Evolutionary conservation across 2,113 vertebrate genomes (phyloP).

Genomic region (Heteronetta atricapilla): DNA sequence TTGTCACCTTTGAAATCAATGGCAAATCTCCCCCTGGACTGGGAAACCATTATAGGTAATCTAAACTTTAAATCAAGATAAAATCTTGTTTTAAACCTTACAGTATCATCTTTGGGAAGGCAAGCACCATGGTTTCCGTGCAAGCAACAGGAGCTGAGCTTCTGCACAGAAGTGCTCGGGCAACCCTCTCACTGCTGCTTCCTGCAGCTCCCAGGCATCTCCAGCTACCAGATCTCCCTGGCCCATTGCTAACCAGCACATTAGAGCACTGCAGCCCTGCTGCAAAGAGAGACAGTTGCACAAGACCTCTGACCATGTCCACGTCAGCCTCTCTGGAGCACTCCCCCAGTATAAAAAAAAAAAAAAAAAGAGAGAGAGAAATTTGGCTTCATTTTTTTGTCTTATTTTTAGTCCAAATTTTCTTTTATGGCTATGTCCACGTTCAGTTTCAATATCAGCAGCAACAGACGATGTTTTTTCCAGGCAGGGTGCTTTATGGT

Average conservation of each 20-base stretch:
- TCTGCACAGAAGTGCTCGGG: neutral
- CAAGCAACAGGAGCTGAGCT: neutral
- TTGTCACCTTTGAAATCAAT: conserved; percentile 11
- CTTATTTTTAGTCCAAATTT: neutral
- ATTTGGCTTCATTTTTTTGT: neutral
- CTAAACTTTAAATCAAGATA: conserved; percentile 3
- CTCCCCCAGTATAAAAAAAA: neutral
- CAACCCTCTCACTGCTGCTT: neutral
- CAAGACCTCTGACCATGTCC: neutral
- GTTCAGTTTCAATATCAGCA: neutral
- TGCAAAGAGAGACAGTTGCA: neutral
- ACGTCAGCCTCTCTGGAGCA: neutral
- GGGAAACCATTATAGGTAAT: neutral
- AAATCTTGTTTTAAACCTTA: conserved; percentile 12
- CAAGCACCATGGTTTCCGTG: neutral
- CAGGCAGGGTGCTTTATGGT: conserved; percentile 1
- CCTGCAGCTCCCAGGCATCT: neutral
- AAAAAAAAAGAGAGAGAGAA: neutral
- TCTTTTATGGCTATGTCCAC: neutral
- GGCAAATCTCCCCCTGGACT: neutral
- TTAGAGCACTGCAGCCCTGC: neutral
- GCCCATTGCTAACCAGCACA: neutral
- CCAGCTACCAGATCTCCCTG: neutral
- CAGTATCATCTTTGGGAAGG: neutral
- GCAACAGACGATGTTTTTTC: neutral